Base-by-base conservation (phyloP, 2,797 vertebrate genomes). In the Echiichthys vipera region DNA sequence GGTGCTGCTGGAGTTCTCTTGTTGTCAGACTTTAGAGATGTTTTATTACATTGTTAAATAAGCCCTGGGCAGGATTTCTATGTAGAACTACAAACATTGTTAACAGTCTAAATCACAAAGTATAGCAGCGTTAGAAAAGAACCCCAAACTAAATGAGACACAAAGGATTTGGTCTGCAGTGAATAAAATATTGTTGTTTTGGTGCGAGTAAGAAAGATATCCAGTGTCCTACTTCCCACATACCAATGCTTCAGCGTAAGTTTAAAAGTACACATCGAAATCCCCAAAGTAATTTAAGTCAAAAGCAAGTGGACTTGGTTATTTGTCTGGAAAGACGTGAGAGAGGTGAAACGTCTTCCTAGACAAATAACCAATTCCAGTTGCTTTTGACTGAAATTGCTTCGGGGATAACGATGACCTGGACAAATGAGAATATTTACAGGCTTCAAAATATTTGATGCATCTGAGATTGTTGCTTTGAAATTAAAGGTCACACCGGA, bases 31-130 rank as follows among this genome's bases (percentile, higher is more conserved):
- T 56, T 80, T 34, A 43, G 43, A 72, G 50, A 64, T 58, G 39
- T 74, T 81, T 76, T 64, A 76, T 65, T 58, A 24, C n/a, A 18
- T 65, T 36, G 27, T 71, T 62, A 72, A 64, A 81, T 51, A 25
- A 55, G 50, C 39, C 32, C 25, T 45, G 39, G 39, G 45, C 11
- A 7, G 42, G 42, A 63, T 68, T 76, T 75, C 42, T n/a, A 42
- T 68, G 39, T 62, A 45, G 46, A 75, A 47, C 29, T 32, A 43
- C 57, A 65, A 36, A 75, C 32, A 32, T 51, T 57, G 62, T 12
- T n/a, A 42, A 47, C 61, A 65, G 63, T 47, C 45, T 63, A 10
- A 55, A 57, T 68, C 57, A 59, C 49, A 76, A 72, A 59, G 20
- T 13, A 22, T 24, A 77, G 67, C 46, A 53, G 51, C 24, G 15